These are phyloP conservation scores for Rutilus rutilus DNA, from an alignment of 2,113 vertebrate species.

Conservation along the genomic window DNA sequence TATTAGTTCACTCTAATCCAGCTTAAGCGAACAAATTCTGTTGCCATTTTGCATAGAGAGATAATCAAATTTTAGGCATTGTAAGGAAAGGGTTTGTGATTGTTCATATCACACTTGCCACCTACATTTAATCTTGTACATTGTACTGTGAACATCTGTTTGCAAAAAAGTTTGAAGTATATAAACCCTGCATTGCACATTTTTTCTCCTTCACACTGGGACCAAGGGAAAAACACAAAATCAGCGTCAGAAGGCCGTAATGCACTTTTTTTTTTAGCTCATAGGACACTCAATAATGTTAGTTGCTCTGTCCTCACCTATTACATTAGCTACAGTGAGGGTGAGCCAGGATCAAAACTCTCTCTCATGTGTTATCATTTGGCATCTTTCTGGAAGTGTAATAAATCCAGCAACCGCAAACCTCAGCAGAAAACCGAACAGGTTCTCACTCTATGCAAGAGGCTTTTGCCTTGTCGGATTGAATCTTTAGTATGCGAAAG, in stretches of 20 bases:
- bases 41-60: constrained; percentile 1
- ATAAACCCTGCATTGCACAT: not conserved
- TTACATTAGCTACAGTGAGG: not conserved
- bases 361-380: constrained; percentile 30
- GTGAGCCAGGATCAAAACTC: constrained; percentile 4
- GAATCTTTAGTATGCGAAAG: not conserved
- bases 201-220: not conserved
- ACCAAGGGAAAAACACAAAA: not conserved
- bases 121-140: not conserved
- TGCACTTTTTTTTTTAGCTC: not conserved
- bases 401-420: constrained; percentile 33
- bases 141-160: not conserved
- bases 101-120: constrained; percentile 18
- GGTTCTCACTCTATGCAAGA: constrained; percentile 6
- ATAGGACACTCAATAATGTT: constrained; percentile 2
- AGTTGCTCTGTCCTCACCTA: not conserved
- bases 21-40: not conserved
- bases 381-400: constrained; percentile 28
- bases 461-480: not conserved
- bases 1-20: not conserved
- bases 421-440: constrained; percentile 26
- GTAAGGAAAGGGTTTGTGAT: not conserved
- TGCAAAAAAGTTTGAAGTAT: not conserved
- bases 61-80: not conserved
- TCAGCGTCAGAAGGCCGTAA: not conserved